Evolutionary conservation across 2,888 invertebrate species (phyloP).

Genomic region (Hipparchia sbordonii): DNA sequence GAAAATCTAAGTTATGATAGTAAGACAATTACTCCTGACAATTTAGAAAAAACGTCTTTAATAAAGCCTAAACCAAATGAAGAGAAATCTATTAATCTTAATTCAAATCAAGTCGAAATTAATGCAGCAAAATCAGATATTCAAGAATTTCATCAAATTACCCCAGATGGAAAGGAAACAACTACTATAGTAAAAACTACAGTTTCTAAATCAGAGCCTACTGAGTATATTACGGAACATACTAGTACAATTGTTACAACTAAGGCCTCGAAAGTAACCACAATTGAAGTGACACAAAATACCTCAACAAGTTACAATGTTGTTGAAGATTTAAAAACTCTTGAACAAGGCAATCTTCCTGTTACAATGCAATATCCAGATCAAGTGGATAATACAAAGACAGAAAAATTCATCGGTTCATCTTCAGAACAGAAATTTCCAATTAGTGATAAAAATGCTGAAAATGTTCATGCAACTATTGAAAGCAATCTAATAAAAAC

Average conservation of each 20-base stretch:
- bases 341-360: conserved; percentile 50
- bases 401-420: neutral
- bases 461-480: neutral
- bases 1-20: neutral
- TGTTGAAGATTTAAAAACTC: conserved; percentile 50
- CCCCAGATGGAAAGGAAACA: conserved; percentile 51
- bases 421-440: neutral
- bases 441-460: conserved; percentile 21
- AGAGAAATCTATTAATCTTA: neutral
- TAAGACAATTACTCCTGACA: neutral
- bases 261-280: conserved; percentile 63
- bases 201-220: conserved; percentile 56
- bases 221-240: conserved; percentile 58
- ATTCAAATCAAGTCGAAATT: conserved; percentile 33
- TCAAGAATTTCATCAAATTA: conserved; percentile 49
- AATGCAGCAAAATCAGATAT: conserved; percentile 46
- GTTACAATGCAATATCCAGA: conserved; percentile 49
- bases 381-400: conserved; percentile 49
- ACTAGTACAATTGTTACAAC: conserved; percentile 59
- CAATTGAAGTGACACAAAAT: conserved; percentile 63
- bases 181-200: conserved; percentile 56
- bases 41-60: neutral
- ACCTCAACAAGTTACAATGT: conserved; percentile 62
- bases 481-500: neutral
- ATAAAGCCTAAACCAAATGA: neutral